These are phyloP conservation scores for Mnemiopsis leidyi DNA, from an alignment of 37 sponge, comb jelly and placozoan species.

Conservation along the genomic window DNA sequence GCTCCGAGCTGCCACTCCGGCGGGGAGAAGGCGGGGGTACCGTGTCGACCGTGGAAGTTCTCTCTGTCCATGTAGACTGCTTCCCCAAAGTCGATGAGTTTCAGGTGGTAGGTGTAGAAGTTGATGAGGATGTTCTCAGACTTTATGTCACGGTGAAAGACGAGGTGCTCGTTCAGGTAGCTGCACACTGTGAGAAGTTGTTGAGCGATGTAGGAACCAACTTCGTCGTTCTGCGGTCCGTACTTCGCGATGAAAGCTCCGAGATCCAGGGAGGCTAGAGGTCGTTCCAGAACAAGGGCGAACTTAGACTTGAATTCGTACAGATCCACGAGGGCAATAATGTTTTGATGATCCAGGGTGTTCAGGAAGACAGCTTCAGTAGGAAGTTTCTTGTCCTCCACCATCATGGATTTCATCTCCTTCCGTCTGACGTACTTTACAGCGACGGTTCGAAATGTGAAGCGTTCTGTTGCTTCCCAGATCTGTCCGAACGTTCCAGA, in stretches of 20 bases:
- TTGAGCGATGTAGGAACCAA: slow-evolving; percentile 3
- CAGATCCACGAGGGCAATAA: slow-evolving; percentile 9
- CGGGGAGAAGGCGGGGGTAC: slow-evolving; percentile 38
- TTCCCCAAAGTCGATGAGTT: slow-evolving; percentile 8
- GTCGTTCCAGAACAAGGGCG: slow-evolving; percentile 32
- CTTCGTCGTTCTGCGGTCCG: slow-evolving; percentile 36
- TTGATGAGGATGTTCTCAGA: slow-evolving; percentile 42
- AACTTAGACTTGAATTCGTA: neutral
- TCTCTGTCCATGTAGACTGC: neutral
- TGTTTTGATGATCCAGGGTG: slow-evolving; percentile 32
- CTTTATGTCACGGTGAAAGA: slow-evolving; percentile 40
- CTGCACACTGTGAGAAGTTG: neutral
- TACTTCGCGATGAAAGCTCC: neutral
- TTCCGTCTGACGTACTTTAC: slow-evolving; percentile 3
- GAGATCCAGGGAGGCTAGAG: slow-evolving; percentile 21
- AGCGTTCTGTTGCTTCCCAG: neutral
- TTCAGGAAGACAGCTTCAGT: slow-evolving; percentile 19
- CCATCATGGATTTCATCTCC: neutral
- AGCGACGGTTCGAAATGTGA: slow-evolving; percentile 6
- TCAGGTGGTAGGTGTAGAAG: slow-evolving; percentile 13
- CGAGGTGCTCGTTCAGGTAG: neutral
- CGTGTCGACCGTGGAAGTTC: neutral
- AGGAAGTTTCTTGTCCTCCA: neutral
- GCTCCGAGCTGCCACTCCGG: neutral
- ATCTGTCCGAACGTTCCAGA: slow-evolving; percentile 18